Percentiles rank a stretch among this genome's conserved stretches.
These are phyloP conservation scores for Pogonocichla stellata DNA, from an alignment of 2,113 vertebrate species.

Conservation along the genomic window DNA sequence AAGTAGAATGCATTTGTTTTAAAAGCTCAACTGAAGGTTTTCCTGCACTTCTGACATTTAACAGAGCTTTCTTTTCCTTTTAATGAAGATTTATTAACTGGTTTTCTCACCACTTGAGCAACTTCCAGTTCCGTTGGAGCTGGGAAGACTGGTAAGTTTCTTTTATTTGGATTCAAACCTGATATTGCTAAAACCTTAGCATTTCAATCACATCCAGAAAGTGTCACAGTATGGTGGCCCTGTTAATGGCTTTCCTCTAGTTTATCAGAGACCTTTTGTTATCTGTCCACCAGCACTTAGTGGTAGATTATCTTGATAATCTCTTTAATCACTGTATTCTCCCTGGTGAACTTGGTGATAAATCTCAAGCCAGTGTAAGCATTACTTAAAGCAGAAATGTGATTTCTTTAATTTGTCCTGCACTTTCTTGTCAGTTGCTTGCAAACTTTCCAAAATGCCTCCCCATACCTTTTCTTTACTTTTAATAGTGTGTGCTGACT, in stretches of 20 bases:
- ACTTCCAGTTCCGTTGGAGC: constrained; percentile 98
- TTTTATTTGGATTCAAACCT: background rate
- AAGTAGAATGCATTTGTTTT: background rate
- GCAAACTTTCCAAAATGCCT: background rate
- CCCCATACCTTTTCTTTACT: background rate
- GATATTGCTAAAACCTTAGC: background rate
- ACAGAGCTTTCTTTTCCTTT: background rate
- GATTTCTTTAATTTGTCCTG: background rate
- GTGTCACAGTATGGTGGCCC: background rate
- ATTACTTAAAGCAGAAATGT: background rate
- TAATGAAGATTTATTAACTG: constrained; percentile 86
- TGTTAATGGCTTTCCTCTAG: background rate
- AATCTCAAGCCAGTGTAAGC: background rate
- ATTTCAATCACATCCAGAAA: background rate
- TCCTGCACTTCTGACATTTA: background rate
- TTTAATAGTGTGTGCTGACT: background rate
- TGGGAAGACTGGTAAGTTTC: constrained; percentile 96
- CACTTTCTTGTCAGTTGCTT: background rate
- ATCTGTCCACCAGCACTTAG: background rate
- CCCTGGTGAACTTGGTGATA: background rate
- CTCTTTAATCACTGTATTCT: background rate
- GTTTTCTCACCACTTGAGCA: constrained; percentile 98
- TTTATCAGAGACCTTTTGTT: background rate
- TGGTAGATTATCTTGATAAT: background rate
- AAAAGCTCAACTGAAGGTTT: background rate